Percentiles rank a stretch among this genome's conserved stretches.
Conservation (phyloP, 2,888 invertebrate species). For the Anodontia alba region DNA sequence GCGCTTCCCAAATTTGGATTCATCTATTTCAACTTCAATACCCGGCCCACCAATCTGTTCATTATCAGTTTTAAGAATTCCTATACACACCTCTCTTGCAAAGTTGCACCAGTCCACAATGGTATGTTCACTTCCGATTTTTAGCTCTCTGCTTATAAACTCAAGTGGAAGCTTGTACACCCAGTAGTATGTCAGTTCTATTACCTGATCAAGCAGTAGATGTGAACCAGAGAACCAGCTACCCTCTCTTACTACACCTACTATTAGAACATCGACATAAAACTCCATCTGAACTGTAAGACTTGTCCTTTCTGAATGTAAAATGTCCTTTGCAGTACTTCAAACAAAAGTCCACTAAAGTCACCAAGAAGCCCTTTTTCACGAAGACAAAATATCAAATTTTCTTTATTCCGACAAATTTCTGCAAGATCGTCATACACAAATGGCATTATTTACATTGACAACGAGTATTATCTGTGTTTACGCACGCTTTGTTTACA, state of each 20-base stretch:
- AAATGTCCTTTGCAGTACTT: background rate
- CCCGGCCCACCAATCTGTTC: conserved; percentile 42
- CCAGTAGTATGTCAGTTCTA: conserved; percentile 17
- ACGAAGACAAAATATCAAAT: background rate
- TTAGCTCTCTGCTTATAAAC: conserved; percentile 12
- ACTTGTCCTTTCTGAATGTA: background rate
- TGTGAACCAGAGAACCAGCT: conserved; percentile 14
- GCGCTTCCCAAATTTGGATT: conserved; percentile 53
- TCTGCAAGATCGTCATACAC: conserved; percentile 5
- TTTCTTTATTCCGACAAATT: background rate
- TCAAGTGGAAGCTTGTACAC: conserved; percentile 2
- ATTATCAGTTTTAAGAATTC: conserved; percentile 16
- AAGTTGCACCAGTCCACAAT: conserved; percentile 42
- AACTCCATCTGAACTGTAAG: background rate
- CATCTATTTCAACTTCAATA: conserved; percentile 43
- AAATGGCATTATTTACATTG: background rate
- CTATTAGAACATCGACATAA: background rate
- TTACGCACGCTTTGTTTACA: background rate
- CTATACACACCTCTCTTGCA: conserved; percentile 39
- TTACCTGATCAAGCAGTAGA: conserved; percentile 4
- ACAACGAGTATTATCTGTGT: background rate
- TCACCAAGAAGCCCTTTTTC: conserved; percentile 10
- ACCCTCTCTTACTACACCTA: background rate
- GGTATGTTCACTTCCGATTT: conserved; percentile 22
- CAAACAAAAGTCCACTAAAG: background rate